These are phyloP conservation scores for Drosophila pseudoobscura DNA, from an alignment of 1,140 invertebrate species.

Conservation along the genomic window DNA sequence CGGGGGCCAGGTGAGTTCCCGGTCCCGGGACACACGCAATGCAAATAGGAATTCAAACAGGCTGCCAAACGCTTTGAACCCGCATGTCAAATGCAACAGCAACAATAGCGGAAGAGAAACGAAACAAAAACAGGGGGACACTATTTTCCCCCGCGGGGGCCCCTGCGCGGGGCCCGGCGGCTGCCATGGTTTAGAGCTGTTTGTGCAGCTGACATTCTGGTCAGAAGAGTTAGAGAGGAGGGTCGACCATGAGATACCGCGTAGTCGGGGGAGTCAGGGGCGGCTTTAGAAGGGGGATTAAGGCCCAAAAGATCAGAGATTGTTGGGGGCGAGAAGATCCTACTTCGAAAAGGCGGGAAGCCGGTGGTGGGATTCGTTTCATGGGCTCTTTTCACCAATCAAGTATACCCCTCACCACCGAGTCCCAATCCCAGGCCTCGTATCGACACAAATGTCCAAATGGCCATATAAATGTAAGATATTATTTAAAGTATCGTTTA, in stretches of 20 bases:
- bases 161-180: constrained; percentile 23
- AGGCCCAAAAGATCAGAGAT: too few species aligned
- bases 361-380: too few species aligned
- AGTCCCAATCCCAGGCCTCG: neutral
- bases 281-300: too few species aligned
- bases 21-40: constrained; percentile 39
- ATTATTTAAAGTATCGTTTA: too few species aligned
- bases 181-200: constrained; percentile 46
- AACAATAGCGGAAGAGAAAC: constrained; percentile 1
- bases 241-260: too few species aligned
- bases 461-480: constrained; percentile 5
- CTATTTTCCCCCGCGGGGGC: neutral
- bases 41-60: constrained; percentile 73
- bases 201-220: constrained; percentile 74
- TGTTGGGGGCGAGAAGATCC: too few species aligned
- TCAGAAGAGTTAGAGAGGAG: constrained; percentile 6
- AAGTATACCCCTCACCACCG: neutral
- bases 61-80: constrained; percentile 58
- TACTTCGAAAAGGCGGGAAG: too few species aligned
- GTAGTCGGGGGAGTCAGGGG: too few species aligned
- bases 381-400: neutral
- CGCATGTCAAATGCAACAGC: constrained; percentile 53
- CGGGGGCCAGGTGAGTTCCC: constrained; percentile 27
- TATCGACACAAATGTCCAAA: constrained; percentile 39
- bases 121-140: constrained; percentile 12